These are phyloP conservation scores for Alethe castanea DNA, from an alignment of 2,113 vertebrate genomes.

Conservation along the genomic window DNA sequence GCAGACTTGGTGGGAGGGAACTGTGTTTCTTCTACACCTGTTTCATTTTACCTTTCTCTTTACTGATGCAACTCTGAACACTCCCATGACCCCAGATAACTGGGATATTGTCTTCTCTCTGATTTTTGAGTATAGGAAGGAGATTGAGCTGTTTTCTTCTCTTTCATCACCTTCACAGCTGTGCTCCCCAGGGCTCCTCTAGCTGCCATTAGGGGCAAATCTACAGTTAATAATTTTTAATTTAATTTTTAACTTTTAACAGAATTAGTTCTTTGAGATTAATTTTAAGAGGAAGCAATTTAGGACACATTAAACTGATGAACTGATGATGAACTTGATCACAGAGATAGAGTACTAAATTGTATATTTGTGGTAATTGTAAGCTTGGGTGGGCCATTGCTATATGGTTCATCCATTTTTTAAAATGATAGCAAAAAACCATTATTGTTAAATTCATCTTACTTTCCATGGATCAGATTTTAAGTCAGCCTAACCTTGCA, in stretches of 20 bases:
- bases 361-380: background rate
- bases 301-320: background rate
- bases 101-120: background rate
- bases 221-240: background rate
- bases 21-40: background rate
- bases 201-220: background rate
- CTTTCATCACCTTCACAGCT: background rate
- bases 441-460: background rate
- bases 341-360: background rate
- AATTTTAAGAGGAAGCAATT: background rate
- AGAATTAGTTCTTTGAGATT: background rate
- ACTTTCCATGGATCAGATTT: background rate
- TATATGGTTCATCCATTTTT: background rate
- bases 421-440: background rate
- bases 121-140: background rate
- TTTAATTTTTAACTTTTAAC: background rate
- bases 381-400: background rate
- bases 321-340: background rate
- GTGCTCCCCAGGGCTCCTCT: background rate
- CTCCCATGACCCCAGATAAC: background rate
- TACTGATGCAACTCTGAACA: background rate
- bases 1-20: background rate
- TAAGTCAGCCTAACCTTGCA: background rate
- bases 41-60: background rate
- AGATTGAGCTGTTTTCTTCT: background rate